Conservation (phyloP, 2,888 invertebrate genomes). For the Ennomos erosarius region DNA sequence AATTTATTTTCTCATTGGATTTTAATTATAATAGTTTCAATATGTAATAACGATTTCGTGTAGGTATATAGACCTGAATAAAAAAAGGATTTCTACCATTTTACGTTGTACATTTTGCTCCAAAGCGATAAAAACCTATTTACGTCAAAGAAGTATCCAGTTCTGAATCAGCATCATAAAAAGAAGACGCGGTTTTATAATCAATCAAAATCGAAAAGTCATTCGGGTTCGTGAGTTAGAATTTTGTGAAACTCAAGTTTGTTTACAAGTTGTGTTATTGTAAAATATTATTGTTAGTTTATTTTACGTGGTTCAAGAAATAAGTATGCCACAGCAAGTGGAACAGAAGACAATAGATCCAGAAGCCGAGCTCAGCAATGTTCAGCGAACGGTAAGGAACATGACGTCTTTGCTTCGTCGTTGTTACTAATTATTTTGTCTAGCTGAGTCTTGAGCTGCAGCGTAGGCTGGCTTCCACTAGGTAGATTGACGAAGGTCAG, state of each 20-base stretch:
- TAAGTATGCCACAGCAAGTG: conserved; percentile 66
- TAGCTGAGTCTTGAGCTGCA: no score
- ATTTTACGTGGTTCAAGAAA: conserved; percentile 21
- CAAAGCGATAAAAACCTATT: background rate
- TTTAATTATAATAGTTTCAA: no score
- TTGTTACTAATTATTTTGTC: no score
- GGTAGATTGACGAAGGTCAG: no score
- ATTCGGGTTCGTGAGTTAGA: background rate
- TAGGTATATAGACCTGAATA: no score
- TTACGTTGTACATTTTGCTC: no score
- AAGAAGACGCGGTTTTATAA: conserved; percentile 6
- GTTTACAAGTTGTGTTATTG: conserved; percentile 35
- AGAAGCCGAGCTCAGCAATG: conserved; percentile 78
- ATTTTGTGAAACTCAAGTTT: conserved; percentile 19
- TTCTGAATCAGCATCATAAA: background rate
- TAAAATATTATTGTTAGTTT: conserved; percentile 27
- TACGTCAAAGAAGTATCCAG: background rate
- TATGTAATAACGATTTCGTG: no score
- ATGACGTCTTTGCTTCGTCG: background rate
- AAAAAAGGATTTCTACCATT: no score
- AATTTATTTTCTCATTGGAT: no score
- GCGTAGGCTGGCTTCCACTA: no score
- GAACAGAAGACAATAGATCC: conserved; percentile 74
- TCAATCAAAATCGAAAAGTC: conserved; percentile 29
- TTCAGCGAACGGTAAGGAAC: conserved; percentile 65